Percentiles rank a stretch among this genome's conserved stretches.
Evolutionary conservation across 37 sponge, comb jelly and placozoan species (phyloP).

Genomic region (Bolinopsis microptera): DNA sequence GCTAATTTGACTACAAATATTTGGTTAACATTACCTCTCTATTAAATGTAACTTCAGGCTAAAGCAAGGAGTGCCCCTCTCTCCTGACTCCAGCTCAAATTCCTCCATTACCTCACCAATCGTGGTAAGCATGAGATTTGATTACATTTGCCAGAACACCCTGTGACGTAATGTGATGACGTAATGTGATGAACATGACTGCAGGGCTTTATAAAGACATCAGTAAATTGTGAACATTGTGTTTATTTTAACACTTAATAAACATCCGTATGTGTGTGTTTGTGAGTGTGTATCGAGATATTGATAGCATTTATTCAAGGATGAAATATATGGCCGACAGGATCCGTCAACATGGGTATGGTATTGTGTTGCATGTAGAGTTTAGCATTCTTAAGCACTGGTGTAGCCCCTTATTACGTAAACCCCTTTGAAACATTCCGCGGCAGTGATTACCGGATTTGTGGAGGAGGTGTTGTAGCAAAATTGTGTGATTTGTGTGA

Average conservation of each 20-base stretch:
- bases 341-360: background rate
- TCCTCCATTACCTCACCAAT: background rate
- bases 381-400: background rate
- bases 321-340: background rate
- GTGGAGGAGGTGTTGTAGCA: too few relatives aligned
- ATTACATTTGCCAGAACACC: too few relatives aligned
- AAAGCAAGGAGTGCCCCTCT: constrained; percentile 11
- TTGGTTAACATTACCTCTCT: too few relatives aligned
- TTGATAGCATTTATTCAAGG: background rate
- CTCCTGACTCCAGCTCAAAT: background rate
- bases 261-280: background rate
- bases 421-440: background rate
- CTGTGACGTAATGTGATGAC: too few relatives aligned
- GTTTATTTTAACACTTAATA: background rate
- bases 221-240: background rate
- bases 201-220: background rate
- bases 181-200: background rate
- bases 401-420: background rate
- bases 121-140: background rate
- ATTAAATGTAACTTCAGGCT: too few relatives aligned
- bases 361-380: background rate
- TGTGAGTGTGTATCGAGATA: background rate
- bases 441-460: background rate
- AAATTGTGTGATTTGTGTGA: too few relatives aligned
- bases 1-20: too few relatives aligned